phyloP scores from a whole-genome alignment of 2,888 invertebrate genomes.

The Zootermopsis nevadensis region DNA sequence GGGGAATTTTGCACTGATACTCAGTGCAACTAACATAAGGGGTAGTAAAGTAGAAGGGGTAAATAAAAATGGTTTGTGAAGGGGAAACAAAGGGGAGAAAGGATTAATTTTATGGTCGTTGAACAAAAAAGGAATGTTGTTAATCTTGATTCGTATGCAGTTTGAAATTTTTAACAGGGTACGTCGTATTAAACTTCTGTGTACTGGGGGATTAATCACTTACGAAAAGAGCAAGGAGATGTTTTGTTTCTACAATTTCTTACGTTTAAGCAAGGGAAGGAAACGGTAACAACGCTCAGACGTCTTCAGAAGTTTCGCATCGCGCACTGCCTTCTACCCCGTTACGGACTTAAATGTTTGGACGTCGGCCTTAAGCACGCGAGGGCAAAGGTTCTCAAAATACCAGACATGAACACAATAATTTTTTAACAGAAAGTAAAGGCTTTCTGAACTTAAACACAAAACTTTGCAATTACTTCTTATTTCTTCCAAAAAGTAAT shows the following conservation, averaged over 20 bases:
- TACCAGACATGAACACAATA: no score
- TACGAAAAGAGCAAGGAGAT: not conserved
- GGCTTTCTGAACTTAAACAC: no score
- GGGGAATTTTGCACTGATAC: constrained; percentile 22
- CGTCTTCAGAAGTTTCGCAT: not conserved
- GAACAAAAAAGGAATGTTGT: constrained; percentile 28
- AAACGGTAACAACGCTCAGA: not conserved
- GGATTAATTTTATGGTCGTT: constrained; percentile 31
- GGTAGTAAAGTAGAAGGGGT: not conserved
- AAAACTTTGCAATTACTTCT: no score
- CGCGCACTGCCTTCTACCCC: no score
- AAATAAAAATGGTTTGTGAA: not conserved
- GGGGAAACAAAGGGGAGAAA: not conserved
- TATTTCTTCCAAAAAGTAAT: no score
- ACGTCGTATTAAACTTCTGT: constrained; percentile 1
- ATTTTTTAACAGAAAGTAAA: no score
- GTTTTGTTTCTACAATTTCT: not conserved
- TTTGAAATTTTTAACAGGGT: constrained; percentile 24
- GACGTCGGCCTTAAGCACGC: no score
- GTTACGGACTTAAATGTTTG: no score
- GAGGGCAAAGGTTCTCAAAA: no score
- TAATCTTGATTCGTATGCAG: constrained; percentile 33
- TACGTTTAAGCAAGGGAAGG: not conserved
- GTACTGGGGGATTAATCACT: not conserved
- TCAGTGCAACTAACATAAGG: not conserved